phyloP scores from a whole-genome alignment of 2,113 vertebrate genomes.

The Anguilla japonica region DNA sequence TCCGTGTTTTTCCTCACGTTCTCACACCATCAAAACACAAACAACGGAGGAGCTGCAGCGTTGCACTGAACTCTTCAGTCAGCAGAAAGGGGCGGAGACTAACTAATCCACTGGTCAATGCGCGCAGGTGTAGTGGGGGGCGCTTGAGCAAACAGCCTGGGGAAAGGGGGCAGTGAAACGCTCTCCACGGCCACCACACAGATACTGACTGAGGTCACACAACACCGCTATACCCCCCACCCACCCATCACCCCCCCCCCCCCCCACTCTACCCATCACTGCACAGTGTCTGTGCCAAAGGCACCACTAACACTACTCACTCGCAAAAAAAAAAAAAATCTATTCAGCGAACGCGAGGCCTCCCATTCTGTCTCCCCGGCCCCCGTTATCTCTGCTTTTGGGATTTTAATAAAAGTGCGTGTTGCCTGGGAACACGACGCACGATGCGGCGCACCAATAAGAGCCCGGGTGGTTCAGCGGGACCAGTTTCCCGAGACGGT shows the following conservation, averaged over 20 bases:
- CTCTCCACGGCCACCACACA: neutral
- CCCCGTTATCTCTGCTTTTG: slow-evolving; percentile 12
- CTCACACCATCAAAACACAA: neutral
- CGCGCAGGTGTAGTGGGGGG: neutral
- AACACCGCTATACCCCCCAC: neutral
- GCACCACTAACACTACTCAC: neutral
- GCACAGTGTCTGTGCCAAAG: neutral
- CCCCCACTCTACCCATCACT: neutral
- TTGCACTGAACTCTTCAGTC: slow-evolving; percentile 1
- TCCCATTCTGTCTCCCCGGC: slow-evolving; percentile 30
- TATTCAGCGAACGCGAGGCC: slow-evolving; percentile 27
- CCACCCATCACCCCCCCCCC: no score
- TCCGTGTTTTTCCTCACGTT: neutral
- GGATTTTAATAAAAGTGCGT: slow-evolving; percentile 43
- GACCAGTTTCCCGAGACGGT: neutral
- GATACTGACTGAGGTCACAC: no score
- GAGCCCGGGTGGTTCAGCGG: neutral
- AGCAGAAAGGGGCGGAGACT: neutral
- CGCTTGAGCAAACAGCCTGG: neutral
- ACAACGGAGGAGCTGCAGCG: neutral
- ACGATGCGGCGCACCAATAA: slow-evolving; percentile 24
- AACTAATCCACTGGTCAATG: neutral
- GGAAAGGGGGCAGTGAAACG: neutral
- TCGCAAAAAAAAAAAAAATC: neutral
- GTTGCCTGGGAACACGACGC: slow-evolving; percentile 34